phyloP scores from a whole-genome alignment of 1,140 invertebrate species.

The Panagrolaimus sp. region DNA sequence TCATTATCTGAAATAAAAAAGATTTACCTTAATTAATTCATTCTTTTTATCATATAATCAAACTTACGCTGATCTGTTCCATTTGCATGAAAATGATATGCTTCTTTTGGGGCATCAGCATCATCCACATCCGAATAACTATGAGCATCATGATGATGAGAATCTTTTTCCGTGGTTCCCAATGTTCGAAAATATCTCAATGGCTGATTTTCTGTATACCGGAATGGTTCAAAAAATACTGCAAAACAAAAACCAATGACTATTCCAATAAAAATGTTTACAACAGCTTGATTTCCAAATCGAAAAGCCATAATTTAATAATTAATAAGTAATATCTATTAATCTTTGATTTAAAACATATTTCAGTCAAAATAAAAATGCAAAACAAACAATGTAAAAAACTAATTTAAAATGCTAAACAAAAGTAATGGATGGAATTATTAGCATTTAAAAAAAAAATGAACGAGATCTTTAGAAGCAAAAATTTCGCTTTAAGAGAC shows the following conservation, averaged over 20 bases:
- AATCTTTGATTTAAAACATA: too few relatives aligned
- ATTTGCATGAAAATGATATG: slow-evolving; percentile 64
- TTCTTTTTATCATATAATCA: slow-evolving; percentile 1
- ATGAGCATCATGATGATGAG: slow-evolving; percentile 64
- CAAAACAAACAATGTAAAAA: too few relatives aligned
- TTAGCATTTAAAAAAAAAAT: not conserved
- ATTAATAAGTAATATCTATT: too few relatives aligned
- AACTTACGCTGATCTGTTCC: slow-evolving; percentile 63
- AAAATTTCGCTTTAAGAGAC: slow-evolving; percentile 1
- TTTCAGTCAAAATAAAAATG: too few relatives aligned
- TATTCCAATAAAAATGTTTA: slow-evolving; percentile 47
- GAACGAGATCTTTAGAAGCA: slow-evolving; percentile 2
- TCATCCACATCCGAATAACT: slow-evolving; percentile 65
- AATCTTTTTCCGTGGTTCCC: slow-evolving; percentile 17
- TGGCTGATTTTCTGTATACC: slow-evolving; percentile 7
- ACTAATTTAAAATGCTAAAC: too few relatives aligned
- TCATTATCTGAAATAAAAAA: slow-evolving; percentile 61
- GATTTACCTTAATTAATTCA: slow-evolving; percentile 8
- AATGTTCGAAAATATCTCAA: slow-evolving; percentile 21
- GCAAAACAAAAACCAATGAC: slow-evolving; percentile 45
- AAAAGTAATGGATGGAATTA: not conserved
- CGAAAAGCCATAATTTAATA: too few relatives aligned
- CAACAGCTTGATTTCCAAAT: not conserved
- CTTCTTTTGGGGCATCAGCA: slow-evolving; percentile 62
- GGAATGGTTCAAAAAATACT: slow-evolving; percentile 28